These are phyloP conservation scores for Cephalotes varians DNA, from an alignment of 2,888 invertebrate genomes.

Conservation along the genomic window DNA sequence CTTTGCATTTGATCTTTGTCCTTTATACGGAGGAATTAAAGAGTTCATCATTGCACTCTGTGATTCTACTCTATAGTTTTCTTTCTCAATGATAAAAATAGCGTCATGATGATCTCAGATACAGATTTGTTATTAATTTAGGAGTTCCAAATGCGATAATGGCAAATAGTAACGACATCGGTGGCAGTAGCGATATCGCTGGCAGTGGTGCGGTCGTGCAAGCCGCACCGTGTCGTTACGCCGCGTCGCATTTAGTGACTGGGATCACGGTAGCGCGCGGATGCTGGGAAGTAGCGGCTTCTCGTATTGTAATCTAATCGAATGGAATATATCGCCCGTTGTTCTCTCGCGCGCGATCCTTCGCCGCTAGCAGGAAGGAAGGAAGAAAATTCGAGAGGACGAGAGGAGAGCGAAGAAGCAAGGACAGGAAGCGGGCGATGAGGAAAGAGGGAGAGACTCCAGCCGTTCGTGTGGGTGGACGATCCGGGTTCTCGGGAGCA, in stretches of 20 bases:
- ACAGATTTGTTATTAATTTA: constrained; percentile 24
- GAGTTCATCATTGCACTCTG: background rate
- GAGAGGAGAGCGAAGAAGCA: constrained; percentile 46
- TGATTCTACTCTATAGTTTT: background rate
- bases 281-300: constrained; percentile 62
- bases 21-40: background rate
- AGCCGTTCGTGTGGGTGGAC: constrained; percentile 68
- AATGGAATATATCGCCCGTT: constrained; percentile 69
- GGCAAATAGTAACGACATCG: background rate
- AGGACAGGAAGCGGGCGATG: constrained; percentile 50
- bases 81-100: background rate
- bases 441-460: constrained; percentile 58
- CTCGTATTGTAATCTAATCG: constrained; percentile 80
- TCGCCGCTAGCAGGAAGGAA: constrained; percentile 37
- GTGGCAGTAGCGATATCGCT: background rate
- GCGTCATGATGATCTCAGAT: background rate
- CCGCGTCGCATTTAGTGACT: constrained; percentile 60
- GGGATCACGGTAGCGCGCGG: constrained; percentile 44
- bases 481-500: constrained; percentile 64
- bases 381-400: constrained; percentile 62
- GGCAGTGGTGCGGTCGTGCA: constrained; percentile 3
- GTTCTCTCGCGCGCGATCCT: constrained; percentile 39
- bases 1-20: background rate
- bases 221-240: constrained; percentile 54
- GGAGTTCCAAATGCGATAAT: background rate